Base-by-base conservation (phyloP, 2,797 vertebrate genomes). In the Lagodon rhomboides region DNA sequence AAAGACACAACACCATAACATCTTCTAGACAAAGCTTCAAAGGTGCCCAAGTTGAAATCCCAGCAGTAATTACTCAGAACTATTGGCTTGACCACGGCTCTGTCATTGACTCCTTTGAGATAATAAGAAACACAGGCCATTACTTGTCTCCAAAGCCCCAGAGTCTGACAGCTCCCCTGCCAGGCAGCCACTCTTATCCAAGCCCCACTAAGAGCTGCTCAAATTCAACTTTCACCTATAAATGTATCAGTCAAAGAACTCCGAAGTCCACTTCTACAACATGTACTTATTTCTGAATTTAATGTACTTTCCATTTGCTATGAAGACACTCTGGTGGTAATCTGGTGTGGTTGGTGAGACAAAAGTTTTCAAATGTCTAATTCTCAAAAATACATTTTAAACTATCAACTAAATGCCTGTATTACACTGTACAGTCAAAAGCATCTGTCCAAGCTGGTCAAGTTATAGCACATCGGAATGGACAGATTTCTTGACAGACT, bases 71-170 rank as follows among this genome's bases (percentile, higher is more conserved):
- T 50, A n/a, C 17, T 49, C 44, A 43, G 51, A 70, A 41, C 66
- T 56, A 67, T 25, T 62, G 68, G 61, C 58, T 55, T 15, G n/a
- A 30, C 50, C 30, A 8, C 50, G 27, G 51, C 56, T 72, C 55
- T 27, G 44, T 67, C 59, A 54, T 23, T 53, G 75, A 58, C 71
- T 80, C 59, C 25, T 50, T 63, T 72, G 43, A 81, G 41, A 73
- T 85, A 65, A 70, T 34, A 73, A 63, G 55, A 72, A 68, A 64
- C 68, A 70, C 22, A 17, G 44, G n/a, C 75, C 71, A 80, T 89
- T 77, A 62, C 58, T 34, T 44, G 9, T 20, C 58, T 71, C n/a
- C 47, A 70, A 74, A 83, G 77, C 46, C 66, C 70, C 30, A 62
- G 56, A 65, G 72, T 44, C 67, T 69, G 61, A 73, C 71, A 77